Conservation (phyloP, 2,888 invertebrate genomes). For the Nemotelus nigrinus region DNA sequence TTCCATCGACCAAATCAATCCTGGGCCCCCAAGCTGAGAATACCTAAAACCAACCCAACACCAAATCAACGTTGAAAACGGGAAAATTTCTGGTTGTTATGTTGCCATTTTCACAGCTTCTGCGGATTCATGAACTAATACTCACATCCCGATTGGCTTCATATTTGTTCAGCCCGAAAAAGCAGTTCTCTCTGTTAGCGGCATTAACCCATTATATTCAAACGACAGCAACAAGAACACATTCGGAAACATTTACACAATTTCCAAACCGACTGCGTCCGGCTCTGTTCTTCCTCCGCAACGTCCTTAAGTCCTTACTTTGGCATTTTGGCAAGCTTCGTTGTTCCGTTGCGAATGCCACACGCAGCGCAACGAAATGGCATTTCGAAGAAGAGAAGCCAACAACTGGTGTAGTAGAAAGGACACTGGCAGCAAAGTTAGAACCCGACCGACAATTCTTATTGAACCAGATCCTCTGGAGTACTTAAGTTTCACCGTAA, state of each 20-base stretch:
- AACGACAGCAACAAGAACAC: too few relatives aligned
- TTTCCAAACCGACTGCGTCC: too few relatives aligned
- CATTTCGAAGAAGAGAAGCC: too few relatives aligned
- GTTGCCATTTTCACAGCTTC: slow-evolving; percentile 44
- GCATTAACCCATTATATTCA: too few relatives aligned
- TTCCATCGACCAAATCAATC: background rate
- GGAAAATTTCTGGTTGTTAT: background rate
- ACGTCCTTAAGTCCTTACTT: too few relatives aligned
- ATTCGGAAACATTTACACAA: too few relatives aligned
- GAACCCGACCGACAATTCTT: background rate
- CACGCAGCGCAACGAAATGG: too few relatives aligned
- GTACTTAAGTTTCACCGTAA: background rate
- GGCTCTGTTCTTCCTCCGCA: too few relatives aligned
- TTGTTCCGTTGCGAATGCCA: too few relatives aligned
- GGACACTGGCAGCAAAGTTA: background rate
- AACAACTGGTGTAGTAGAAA: background rate
- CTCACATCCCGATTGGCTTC: slow-evolving; percentile 18
- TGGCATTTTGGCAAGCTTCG: too few relatives aligned
- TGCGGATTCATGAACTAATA: slow-evolving; percentile 32
- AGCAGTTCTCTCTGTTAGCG: too few relatives aligned
- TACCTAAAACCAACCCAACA: background rate
- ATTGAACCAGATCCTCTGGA: background rate
- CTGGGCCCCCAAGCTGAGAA: background rate
- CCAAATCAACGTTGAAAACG: background rate
- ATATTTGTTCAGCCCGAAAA: background rate